Percentiles rank a stretch among this genome's conserved stretches.
phyloP scores from a whole-genome alignment of 2,888 invertebrate species.

The Trypoxylon attenuatum region DNA sequence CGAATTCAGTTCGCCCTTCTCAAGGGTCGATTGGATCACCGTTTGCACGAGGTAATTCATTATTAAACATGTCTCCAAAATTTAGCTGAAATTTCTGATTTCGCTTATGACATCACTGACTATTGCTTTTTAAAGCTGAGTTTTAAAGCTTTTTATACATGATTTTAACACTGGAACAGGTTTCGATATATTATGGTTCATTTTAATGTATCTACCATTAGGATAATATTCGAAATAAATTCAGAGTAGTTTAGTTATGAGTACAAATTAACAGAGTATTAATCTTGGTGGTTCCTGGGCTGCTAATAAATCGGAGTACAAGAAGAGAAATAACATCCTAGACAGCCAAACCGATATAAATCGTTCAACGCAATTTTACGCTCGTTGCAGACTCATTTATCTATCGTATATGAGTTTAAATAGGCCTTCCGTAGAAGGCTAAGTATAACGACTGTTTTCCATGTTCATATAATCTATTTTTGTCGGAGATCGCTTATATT shows the following conservation, averaged over 20 bases:
- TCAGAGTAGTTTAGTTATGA: not conserved
- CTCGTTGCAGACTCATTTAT: not conserved
- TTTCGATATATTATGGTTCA: no score
- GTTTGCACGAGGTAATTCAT: constrained; percentile 66
- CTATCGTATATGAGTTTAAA: not conserved
- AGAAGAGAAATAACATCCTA: not conserved
- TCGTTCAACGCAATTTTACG: not conserved
- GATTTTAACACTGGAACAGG: no score
- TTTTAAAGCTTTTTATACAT: no score
- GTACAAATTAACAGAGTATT: not conserved
- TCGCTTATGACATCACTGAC: no score
- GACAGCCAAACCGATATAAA: not conserved
- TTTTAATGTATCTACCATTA: no score
- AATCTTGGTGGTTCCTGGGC: not conserved
- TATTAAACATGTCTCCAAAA: no score
- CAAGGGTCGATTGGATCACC: constrained; percentile 64
- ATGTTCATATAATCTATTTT: not conserved
- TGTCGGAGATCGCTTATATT: not conserved
- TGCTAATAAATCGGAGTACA: not conserved
- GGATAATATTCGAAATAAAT: no score
- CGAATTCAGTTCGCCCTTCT: constrained; percentile 62
- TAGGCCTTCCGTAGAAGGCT: not conserved
- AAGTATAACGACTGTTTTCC: not conserved
- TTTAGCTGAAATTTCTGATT: no score
- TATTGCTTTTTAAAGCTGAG: no score